These are phyloP conservation scores for Prinia subflava DNA, from an alignment of 2,113 vertebrate species.

Conservation along the genomic window DNA sequence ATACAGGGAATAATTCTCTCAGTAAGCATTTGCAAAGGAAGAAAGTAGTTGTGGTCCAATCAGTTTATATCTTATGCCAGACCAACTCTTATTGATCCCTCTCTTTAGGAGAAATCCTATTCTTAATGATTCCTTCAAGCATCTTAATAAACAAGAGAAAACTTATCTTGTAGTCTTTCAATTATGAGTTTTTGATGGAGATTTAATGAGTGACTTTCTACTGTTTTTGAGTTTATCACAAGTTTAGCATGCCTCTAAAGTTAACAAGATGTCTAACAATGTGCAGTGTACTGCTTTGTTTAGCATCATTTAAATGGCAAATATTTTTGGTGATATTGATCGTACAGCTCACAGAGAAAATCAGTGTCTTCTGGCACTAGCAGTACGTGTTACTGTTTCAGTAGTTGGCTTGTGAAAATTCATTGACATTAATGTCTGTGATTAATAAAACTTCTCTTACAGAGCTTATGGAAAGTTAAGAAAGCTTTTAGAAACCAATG, in stretches of 20 bases:
- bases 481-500: background rate
- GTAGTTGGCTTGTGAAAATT: background rate
- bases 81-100: slow-evolving; percentile 31
- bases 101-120: slow-evolving; percentile 50
- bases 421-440: background rate
- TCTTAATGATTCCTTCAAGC: slow-evolving; percentile 55
- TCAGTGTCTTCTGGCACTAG: background rate
- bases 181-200: background rate
- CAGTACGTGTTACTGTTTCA: background rate
- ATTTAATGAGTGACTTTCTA: slow-evolving; percentile 43
- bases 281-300: slow-evolving; percentile 3
- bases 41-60: background rate
- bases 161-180: slow-evolving; percentile 19
- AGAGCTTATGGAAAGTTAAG: background rate
- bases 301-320: slow-evolving; percentile 21
- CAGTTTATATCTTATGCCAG: background rate
- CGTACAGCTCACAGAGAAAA: background rate
- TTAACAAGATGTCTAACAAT: slow-evolving; percentile 11
- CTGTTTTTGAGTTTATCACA: slow-evolving; percentile 29
- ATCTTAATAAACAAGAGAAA: slow-evolving; percentile 34
- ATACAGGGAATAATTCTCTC: background rate
- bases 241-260: background rate
- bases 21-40: background rate
- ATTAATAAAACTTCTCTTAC: background rate
- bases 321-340: slow-evolving; percentile 8